These are phyloP conservation scores for Pterocles orientalis DNA, from an alignment of 2,113 vertebrate genomes.

Conservation along the genomic window DNA sequence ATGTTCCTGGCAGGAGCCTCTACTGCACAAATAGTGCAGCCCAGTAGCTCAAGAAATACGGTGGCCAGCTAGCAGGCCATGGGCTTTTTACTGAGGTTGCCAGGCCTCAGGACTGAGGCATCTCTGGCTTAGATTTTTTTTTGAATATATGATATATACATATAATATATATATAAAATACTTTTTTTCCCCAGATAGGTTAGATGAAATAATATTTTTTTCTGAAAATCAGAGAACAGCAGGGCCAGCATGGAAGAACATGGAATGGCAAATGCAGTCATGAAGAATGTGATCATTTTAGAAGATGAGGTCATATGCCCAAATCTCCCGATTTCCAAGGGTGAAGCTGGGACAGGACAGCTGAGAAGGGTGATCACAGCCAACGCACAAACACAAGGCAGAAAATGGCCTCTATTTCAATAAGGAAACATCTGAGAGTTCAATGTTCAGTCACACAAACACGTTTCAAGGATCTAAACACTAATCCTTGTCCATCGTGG, in stretches of 20 bases:
- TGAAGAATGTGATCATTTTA: background rate
- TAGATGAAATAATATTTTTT: background rate
- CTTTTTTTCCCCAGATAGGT: background rate
- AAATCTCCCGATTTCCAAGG: background rate
- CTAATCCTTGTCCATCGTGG: background rate
- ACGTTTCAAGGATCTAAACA: background rate
- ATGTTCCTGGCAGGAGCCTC: accelerated
- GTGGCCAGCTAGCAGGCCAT: background rate
- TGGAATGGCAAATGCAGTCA: background rate
- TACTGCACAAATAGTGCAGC: background rate
- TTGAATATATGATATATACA: no score
- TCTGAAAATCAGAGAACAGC: background rate
- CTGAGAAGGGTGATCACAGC: background rate
- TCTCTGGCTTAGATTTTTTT: accelerated
- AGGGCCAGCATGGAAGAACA: background rate
- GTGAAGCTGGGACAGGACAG: accelerated
- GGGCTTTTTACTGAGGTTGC: accelerated
- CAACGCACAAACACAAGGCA: accelerated
- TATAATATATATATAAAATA: no score
- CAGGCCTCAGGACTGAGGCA: background rate
- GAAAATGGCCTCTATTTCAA: background rate
- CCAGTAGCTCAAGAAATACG: background rate
- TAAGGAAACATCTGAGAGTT: background rate
- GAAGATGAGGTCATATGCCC: background rate
- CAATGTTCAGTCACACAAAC: background rate